Base-by-base conservation (phyloP, 2,113 vertebrate genomes). In the Sminthopsis crassicaudata region DNA sequence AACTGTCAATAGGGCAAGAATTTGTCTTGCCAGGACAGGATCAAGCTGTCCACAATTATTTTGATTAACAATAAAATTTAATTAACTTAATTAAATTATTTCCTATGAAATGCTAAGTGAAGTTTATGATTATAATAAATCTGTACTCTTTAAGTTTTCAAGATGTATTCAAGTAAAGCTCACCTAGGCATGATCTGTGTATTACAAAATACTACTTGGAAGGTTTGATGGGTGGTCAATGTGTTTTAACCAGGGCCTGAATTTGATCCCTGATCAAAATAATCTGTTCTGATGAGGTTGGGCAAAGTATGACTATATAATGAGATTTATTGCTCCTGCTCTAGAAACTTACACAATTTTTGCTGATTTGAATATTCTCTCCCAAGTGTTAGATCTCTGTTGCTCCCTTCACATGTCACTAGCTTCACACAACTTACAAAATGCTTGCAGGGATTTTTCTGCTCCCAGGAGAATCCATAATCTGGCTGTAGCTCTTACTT, bases 81-180 rank as follows among this genome's bases (percentile, higher is more conserved):
- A 55, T 57, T 26, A 36, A 14, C 3, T 67, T 67, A 60, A 57
- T 30, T 60, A 36, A 76, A 42, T 84, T 84, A 95, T 96, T 95
- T 96, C 90, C 93, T 95, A n/a, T 95, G 96, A 96, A 96, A 90
- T 93, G 94, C 96, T 95, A 95, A 97, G 96, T 95, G 93, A 94
- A 95, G 48, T 93, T 97, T 96, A 91, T 91, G 90, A 67, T 97
- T 95, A 94, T 0, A 94, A 92, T 88, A 96, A 95, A 91, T 89
- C 53, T 90, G 42, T 90, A 90, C 14, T n/a, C 95, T 92, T 92
- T 30, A 53, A 95, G 92, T 90, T 76, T 95, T 53, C 90, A 95
- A 96, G 91, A 51, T 60, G 22, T 90, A 53, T 92, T 52, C 52
- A 94, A 95, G 89, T 91, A 94, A 92, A 55, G 95, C 93, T 94